Evolutionary conservation across 1,140 invertebrate genomes (phyloP), one percentile per base, ranked within the genome.

Genomic region (Ericerus pela): DNA sequence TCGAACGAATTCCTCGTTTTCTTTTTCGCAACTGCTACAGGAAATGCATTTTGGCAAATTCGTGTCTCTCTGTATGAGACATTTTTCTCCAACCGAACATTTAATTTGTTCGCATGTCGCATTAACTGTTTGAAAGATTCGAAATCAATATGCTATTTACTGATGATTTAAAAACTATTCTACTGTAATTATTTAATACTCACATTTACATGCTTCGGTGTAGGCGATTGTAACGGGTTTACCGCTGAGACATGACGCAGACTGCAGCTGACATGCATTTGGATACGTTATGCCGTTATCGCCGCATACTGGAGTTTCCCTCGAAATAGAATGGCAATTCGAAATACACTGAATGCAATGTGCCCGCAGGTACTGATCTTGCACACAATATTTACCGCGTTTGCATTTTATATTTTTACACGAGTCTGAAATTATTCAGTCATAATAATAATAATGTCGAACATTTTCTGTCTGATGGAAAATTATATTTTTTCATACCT

Each of bases 271-370:
- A 73, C 91, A 94, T 57, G 82, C 75, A 68, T 84, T 88, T 56
- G 79, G 78, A 72, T 94, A 94, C 26, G 88, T 92, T 58, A 80
- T 73, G 18, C 85, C 87, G 72, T 94, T 88, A 31, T 80, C 79
- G 1, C 87, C 91, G 72, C 89, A 94, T 10, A 93, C 82, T 36
- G 79, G 14, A 77, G 63, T 77, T 68, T n/a, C 62, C 51, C 28
- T 53, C 70, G 55, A 68, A 67, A 57, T 68, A 61, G 59, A 68
- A 66, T 37, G 72, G 65, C 85, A 88, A 62, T 77, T 76, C 47
- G 79, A 77, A 51, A 76, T 71, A 69, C 87, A 90, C 58, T 77
- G 76, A 54, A 88, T 84, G 70, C 86, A 90, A 66, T 90, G 85
- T 16, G 85, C 82, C 58, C 76, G 82, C 67, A 83, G 73, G 69